These are phyloP conservation scores for Oryctes rhinoceros DNA, from an alignment of 1,140 invertebrate species.

Conservation along the genomic window DNA sequence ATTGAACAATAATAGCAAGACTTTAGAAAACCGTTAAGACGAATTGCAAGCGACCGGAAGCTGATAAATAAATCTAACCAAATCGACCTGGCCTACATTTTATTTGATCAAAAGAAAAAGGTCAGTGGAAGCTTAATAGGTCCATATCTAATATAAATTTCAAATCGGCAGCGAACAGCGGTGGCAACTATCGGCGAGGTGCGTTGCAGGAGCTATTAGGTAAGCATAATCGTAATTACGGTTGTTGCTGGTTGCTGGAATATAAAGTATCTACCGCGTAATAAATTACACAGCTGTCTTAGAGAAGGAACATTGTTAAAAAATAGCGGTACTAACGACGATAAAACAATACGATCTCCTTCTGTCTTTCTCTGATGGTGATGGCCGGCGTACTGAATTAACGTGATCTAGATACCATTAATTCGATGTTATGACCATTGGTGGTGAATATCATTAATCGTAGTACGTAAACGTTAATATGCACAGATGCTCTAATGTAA, in stretches of 20 bases:
- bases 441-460: not conserved
- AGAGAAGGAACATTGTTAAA: constrained; percentile 26
- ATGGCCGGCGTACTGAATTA: constrained; percentile 4
- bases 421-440: constrained; percentile 6
- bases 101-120: not conserved
- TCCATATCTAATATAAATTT: constrained; percentile 5
- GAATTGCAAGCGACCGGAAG: not conserved
- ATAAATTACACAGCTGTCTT: constrained; percentile 35
- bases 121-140: not conserved
- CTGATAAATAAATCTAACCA: not conserved
- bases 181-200: not conserved
- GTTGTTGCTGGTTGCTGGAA: not conserved
- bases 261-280: constrained; percentile 2
- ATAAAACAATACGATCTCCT: constrained; percentile 19
- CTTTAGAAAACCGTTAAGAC: not conserved
- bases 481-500: not conserved
- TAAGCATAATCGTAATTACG: constrained; percentile 26
- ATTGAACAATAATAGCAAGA: too few species aligned
- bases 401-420: constrained; percentile 19
- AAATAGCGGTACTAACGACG: not conserved
- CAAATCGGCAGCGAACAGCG: not conserved
- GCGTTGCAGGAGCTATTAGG: not conserved
- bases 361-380: not conserved
- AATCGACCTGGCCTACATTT: not conserved
- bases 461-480: not conserved